Conservation (phyloP, 2,888 invertebrate genomes). For the Agriopis leucophaearia region DNA sequence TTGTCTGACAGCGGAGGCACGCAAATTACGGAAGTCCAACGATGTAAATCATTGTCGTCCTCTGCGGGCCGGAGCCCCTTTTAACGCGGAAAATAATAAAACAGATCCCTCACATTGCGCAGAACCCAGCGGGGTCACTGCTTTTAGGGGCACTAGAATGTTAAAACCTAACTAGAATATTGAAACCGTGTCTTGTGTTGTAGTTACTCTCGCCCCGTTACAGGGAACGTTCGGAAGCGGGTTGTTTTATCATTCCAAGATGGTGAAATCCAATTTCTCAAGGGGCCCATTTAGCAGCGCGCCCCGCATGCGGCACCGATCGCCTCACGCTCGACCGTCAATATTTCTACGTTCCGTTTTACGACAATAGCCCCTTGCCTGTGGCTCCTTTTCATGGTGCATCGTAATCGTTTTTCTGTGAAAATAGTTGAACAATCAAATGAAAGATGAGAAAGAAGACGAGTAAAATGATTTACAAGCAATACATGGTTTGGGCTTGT, state of each 20-base stretch:
- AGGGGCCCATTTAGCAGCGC: constrained; percentile 55
- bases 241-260: constrained; percentile 48
- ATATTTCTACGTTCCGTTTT: constrained; percentile 48
- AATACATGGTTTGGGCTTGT: not conserved
- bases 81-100: constrained; percentile 7
- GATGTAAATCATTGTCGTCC: constrained; percentile 41
- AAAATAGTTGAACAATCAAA: not conserved
- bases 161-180: too few relatives aligned
- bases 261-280: constrained; percentile 59
- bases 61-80: constrained; percentile 14
- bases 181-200: too few relatives aligned
- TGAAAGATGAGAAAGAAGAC: not conserved
- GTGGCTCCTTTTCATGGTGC: constrained; percentile 51
- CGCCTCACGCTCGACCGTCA: constrained; percentile 51
- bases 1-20: constrained; percentile 32
- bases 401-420: constrained; percentile 2
- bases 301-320: constrained; percentile 47
- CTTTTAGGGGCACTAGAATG: too few relatives aligned
- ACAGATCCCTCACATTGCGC: not conserved
- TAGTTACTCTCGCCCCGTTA: constrained; percentile 14
- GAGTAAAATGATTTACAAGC: too few relatives aligned
- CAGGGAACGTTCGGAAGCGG: constrained; percentile 25
- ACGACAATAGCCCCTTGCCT: constrained; percentile 41
- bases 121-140: not conserved
- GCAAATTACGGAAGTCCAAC: constrained; percentile 42